Evolutionary conservation across 2,113 vertebrate species (phyloP), one percentile per base, ranked within the genome.

Genomic region (Myxocyprinus asiaticus): DNA sequence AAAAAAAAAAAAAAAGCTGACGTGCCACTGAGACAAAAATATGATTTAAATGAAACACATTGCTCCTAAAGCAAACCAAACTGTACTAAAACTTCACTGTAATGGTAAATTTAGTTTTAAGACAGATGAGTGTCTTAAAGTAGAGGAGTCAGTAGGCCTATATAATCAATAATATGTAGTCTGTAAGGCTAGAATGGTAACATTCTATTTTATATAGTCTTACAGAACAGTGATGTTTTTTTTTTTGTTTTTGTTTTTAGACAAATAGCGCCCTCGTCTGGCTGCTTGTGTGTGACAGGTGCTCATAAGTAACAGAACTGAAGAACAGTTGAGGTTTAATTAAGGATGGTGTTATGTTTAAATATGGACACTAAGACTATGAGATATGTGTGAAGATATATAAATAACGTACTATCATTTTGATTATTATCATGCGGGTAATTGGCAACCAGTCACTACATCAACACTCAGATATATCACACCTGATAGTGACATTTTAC

Each of bases 251-350:
- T 53, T 14, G 11, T 9, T 15, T 14, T 42, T 85, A 63, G 78
- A 82, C 79, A 15, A 82, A 77, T 85, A 87, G 81, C 85, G 91
- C 91, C 91, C 91, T 88, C 91, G 65, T 88, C 88, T 90, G 92
- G 91, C 78, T 81, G 77, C 17, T 82, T 33, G 59, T 17, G 9
- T 12, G 67, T 11, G 47, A 22, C 11, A 61, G 12, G 7, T 58
- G 45, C 45, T 81, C 43, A 2, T 10, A 9, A 62, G 56, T 58
- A 64, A 50, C 15, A 5, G 10, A 48, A 81, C n/a, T 70, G 6
- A 84, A 87, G 87, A 81, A 85, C 84, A 83, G 82, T 33, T n/a
- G 55, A 11, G 47, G 22, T 70, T 70, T 70, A 43, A 70, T 9
- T 70, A 69, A 69, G 17, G 11, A 69, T 7, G 5, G 10, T 14